These are phyloP conservation scores for Meteorus sp. DNA, from an alignment of 1,140 invertebrate genomes.

Conservation along the genomic window DNA sequence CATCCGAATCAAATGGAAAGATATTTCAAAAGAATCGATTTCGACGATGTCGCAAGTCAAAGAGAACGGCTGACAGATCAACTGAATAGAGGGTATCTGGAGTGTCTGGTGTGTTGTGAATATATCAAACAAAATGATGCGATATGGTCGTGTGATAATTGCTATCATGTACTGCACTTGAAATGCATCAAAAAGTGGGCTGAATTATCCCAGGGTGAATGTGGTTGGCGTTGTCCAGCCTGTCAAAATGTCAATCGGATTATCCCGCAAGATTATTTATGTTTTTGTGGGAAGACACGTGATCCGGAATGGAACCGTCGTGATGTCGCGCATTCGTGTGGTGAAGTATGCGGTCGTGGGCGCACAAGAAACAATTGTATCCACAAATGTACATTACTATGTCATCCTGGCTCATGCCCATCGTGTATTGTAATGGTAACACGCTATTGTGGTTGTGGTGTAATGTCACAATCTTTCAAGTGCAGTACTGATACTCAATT, in stretches of 20 bases:
- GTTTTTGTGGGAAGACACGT: constrained; percentile 79
- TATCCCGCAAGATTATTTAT: constrained; percentile 75
- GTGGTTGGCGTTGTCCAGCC: constrained; percentile 90
- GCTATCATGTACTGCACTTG: constrained; percentile 90
- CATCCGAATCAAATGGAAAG: constrained; percentile 31
- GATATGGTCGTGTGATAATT: constrained; percentile 89
- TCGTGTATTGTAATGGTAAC: constrained; percentile 60
- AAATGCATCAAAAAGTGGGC: constrained; percentile 92
- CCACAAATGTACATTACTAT: constrained; percentile 84
- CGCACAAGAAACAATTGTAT: constrained; percentile 65
- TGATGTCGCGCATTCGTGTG: constrained; percentile 85
- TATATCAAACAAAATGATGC: constrained; percentile 74
- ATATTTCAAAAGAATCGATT: constrained; percentile 35
- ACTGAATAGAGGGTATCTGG: constrained; percentile 74
- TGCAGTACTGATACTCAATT: constrained; percentile 71
- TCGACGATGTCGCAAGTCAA: constrained; percentile 66
- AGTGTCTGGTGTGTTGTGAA: constrained; percentile 94
- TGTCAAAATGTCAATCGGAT: constrained; percentile 75
- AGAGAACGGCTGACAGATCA: constrained; percentile 81
- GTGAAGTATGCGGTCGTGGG: constrained; percentile 75
- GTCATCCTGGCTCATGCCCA: constrained; percentile 90
- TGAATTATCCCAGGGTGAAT: constrained; percentile 73
- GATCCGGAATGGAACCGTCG: constrained; percentile 75
- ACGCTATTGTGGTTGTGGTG: constrained; percentile 75
- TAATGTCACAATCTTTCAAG: constrained; percentile 67